Evolutionary conservation across 2,113 vertebrate species (phyloP), one percentile per base, ranked within the genome.

Genomic region (Gadus chalcogrammus): DNA sequence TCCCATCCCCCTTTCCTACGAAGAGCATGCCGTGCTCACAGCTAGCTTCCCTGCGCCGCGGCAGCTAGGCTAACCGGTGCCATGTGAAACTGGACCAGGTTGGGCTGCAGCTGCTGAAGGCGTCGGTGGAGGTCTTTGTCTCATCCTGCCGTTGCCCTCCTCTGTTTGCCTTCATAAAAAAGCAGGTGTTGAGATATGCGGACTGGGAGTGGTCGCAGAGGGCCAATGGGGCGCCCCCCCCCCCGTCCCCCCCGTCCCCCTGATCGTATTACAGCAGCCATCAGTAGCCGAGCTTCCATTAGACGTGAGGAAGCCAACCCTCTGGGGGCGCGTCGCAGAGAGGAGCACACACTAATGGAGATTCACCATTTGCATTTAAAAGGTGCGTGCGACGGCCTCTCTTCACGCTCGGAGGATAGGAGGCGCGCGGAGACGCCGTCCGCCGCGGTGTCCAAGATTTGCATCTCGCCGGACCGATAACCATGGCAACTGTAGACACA

Each of bases 111-210:
- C 88, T 87, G 85, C 82, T 75, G 55, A 79, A 78, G 67, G 77
- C 72, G 61, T 67, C 68, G 66, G 55, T 67, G 77, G 74, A 82
- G 18, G 82, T 79, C 87, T 84, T 84, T 75, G 70, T 84, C 87
- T 88, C 74, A 83, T 85, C 82, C 68, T 65, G 72, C 81, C 78
- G 74, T 77, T 62, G 66, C 64, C 67, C 65, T 62, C 75, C 71
- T 77, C 61, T 80, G 84, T 85, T 84, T 87, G 84, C 73, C 70
- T 64, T 86, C 82, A 86, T 88, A 88, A 11, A 84, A 86, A 79
- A 85, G 89, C 87, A 91, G 88, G 89, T 89, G 87, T 87, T 89
- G 86, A 88, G 81, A 91, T 86, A 82, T 79, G 81, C 77, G 76
- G 73, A 81, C 68, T 69, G 78, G 88, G 84, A 88, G 84, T 79